phyloP scores from a whole-genome alignment of 2,113 vertebrate genomes.

The Grus americana region DNA sequence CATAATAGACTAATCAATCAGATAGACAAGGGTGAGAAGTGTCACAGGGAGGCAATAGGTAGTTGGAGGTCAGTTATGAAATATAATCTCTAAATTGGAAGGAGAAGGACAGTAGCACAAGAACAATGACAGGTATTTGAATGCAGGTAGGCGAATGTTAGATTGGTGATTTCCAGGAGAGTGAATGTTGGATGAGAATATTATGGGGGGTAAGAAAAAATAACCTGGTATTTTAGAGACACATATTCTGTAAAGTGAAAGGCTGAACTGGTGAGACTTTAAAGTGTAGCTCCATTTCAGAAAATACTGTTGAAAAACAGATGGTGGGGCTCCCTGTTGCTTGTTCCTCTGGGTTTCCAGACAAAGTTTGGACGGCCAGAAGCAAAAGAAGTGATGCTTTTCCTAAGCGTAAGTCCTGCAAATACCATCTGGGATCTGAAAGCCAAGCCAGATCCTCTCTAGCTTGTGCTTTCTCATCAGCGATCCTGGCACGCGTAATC shows the following conservation, averaged over 20 bases:
- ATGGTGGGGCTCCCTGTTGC: background rate
- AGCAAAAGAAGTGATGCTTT: background rate
- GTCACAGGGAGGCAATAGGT: background rate
- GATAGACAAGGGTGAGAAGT: conserved; percentile 46
- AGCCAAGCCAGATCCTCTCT: background rate
- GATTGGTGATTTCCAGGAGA: conserved; percentile 3
- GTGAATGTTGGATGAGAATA: background rate
- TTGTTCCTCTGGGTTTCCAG: background rate
- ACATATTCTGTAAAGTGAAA: background rate
- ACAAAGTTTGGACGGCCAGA: background rate
- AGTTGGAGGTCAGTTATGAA: conserved; percentile 55
- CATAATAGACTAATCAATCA: conserved; percentile 55
- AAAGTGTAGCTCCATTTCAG: conserved; percentile 2
- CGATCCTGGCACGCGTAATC: background rate
- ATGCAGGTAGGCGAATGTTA: background rate
- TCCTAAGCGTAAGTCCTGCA: background rate
- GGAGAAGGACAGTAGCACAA: background rate
- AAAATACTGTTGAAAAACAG: conserved; percentile 11
- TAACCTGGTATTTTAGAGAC: conserved; percentile 8
- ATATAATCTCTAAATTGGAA: conserved; percentile 13
- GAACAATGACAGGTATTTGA: background rate
- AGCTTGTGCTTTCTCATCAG: background rate
- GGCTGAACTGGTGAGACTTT: background rate
- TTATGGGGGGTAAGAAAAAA: conserved; percentile 13
- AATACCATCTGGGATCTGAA: background rate